Evolutionary conservation across 2,888 invertebrate species (phyloP).

Genomic region (Bembecia ichneumoniformis): DNA sequence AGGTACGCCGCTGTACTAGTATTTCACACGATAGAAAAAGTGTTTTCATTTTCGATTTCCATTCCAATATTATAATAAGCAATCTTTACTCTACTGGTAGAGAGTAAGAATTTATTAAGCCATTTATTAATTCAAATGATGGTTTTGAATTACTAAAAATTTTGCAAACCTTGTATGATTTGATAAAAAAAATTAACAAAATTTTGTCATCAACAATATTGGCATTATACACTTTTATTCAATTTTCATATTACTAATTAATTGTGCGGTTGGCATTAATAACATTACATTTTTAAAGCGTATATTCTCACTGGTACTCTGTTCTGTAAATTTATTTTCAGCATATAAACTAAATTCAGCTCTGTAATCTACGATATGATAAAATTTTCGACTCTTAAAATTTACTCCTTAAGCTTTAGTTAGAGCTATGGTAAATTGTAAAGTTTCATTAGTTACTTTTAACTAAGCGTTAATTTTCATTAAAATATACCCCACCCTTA

Average conservation of each 20-base stretch:
- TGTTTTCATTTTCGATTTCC: no score
- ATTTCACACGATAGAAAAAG: no score
- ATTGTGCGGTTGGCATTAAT: slow-evolving; percentile 54
- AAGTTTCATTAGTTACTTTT: not conserved
- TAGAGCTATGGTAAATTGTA: not conserved
- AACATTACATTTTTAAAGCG: slow-evolving; percentile 39
- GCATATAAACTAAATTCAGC: not conserved
- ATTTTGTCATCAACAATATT: not conserved
- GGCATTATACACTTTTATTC: not conserved
- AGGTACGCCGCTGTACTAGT: no score
- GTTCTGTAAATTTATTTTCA: not conserved
- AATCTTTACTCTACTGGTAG: no score
- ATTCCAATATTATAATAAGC: no score
- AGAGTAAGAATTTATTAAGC: no score
- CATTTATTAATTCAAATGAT: no score
- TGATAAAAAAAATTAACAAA: not conserved
- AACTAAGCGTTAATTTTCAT: not conserved
- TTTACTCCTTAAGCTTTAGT: not conserved
- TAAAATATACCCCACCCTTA: not conserved
- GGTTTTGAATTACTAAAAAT: not conserved
- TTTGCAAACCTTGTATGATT: not conserved
- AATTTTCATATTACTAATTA: slow-evolving; percentile 6
- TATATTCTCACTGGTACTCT: slow-evolving; percentile 7
- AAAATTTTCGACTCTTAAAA: not conserved
- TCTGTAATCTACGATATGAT: not conserved